phyloP scores from a whole-genome alignment of 2,888 invertebrate genomes.

The Cheilosia soror region DNA sequence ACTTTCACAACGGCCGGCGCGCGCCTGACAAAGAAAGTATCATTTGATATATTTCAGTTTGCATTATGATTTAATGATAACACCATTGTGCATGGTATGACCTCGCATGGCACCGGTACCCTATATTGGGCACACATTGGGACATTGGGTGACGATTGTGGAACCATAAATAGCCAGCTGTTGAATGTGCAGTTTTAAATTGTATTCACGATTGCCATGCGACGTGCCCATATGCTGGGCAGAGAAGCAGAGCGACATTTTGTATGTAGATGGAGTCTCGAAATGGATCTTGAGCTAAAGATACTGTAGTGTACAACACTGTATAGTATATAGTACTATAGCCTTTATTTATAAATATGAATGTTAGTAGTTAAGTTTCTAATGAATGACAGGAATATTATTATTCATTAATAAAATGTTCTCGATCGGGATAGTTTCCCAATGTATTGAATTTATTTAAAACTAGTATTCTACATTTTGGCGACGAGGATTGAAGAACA shows the following conservation, averaged over 20 bases:
- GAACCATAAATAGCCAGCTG: conserved; percentile 35
- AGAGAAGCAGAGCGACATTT: conserved; percentile 6
- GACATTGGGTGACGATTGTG: conserved; percentile 49
- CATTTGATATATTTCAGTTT: conserved; percentile 63
- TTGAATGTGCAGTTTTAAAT: conserved; percentile 12
- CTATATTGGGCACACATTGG: conserved; percentile 38
- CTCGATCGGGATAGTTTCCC: too few relatives aligned
- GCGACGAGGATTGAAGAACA: too few relatives aligned
- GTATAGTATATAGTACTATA: too few relatives aligned
- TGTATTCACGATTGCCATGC: background rate
- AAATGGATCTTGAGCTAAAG: conserved; percentile 38
- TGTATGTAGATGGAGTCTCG: conserved; percentile 6
- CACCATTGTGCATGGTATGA: conserved; percentile 45
- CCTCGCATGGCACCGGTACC: conserved; percentile 38
- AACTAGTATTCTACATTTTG: too few relatives aligned
- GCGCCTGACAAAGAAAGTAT: conserved; percentile 56
- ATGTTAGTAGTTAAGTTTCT: too few relatives aligned
- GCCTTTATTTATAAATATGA: too few relatives aligned
- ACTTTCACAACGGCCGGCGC: conserved; percentile 56
- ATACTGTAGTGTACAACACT: too few relatives aligned
- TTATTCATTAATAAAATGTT: too few relatives aligned
- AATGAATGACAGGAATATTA: too few relatives aligned
- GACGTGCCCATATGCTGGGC: background rate
- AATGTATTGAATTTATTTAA: too few relatives aligned
- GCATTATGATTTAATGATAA: conserved; percentile 69